A percentile compares a stretch with the other conserved stretches of the same genome.
These are phyloP conservation scores for Chorisops tibialis DNA, from an alignment of 2,888 invertebrate genomes.

Conservation along the genomic window DNA sequence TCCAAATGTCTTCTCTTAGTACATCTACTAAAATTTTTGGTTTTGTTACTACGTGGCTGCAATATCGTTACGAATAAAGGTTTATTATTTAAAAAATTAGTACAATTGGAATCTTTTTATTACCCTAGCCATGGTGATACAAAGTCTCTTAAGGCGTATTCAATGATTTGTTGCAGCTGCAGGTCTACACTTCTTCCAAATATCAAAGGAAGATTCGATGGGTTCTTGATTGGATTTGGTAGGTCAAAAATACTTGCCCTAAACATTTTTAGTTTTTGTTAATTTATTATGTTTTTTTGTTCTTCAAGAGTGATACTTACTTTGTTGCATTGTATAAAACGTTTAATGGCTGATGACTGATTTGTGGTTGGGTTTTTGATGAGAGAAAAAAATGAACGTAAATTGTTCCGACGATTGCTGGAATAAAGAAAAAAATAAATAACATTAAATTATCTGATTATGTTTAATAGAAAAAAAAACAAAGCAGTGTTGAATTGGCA, in stretches of 20 bases:
- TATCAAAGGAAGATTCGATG: constrained; percentile 68
- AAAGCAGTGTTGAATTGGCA: too few relatives aligned
- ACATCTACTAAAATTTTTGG: constrained; percentile 63
- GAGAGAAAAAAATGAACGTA: constrained; percentile 50
- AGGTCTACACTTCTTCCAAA: constrained; percentile 81
- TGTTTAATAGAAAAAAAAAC: too few relatives aligned
- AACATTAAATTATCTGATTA: too few relatives aligned
- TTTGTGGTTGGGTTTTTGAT: constrained; percentile 45
- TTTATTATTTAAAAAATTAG: too few relatives aligned
- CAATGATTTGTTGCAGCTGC: constrained; percentile 76
- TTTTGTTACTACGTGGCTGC: constrained; percentile 61
- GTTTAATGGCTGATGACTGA: constrained; percentile 45
- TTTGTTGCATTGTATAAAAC: constrained; percentile 51
- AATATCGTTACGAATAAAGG: constrained; percentile 46
- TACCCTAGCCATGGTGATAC: constrained; percentile 68
- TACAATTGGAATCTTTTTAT: too few relatives aligned
- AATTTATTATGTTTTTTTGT: not conserved
- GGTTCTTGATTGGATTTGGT: constrained; percentile 50
- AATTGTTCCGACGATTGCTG: constrained; percentile 49
- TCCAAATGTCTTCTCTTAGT: constrained; percentile 79
- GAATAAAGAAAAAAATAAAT: constrained; percentile 20
- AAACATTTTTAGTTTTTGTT: not conserved
- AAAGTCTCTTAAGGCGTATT: constrained; percentile 76
- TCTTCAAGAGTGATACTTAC: constrained; percentile 37
- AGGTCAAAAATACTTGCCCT: constrained; percentile 50